Evolutionary conservation across 2,113 vertebrate genomes (phyloP).

Genomic region (Sinocyclocheilus rhinocerous): DNA sequence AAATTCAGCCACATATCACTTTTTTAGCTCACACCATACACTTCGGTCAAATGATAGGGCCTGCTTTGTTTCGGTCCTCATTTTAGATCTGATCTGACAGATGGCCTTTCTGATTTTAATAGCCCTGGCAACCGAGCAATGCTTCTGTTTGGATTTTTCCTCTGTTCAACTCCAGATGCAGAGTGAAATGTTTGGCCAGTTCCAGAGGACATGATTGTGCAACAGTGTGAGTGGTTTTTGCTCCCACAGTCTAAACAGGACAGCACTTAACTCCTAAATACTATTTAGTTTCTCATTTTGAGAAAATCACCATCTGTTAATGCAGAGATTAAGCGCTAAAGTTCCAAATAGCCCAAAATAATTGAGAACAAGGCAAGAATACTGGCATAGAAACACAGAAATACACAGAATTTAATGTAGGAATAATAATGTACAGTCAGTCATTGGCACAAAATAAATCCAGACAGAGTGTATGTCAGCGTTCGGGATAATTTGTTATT

Average conservation of each 20-base stretch:
- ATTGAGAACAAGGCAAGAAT: neutral
- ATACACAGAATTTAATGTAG: neutral
- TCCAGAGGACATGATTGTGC: neutral
- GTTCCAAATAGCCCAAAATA: neutral
- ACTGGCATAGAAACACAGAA: neutral
- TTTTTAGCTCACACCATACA: neutral
- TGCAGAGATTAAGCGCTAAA: neutral
- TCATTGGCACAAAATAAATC: neutral
- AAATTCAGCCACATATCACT: constrained; percentile 12
- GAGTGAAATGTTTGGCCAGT: neutral
- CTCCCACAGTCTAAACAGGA: constrained; percentile 7
- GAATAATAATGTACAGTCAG: neutral
- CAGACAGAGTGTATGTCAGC: neutral
- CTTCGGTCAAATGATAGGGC: constrained; percentile 8
- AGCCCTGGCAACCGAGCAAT: constrained; percentile 13
- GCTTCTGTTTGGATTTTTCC: constrained; percentile 31
- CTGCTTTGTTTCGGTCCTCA: neutral
- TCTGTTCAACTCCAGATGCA: constrained; percentile 14
- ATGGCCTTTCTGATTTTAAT: constrained; percentile 7
- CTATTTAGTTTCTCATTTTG: neutral
- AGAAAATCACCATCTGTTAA: neutral
- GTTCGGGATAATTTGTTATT: neutral
- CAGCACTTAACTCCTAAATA: neutral
- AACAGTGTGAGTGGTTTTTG: neutral
- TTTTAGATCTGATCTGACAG: constrained; percentile 9